A percentile compares a stretch with the other conserved stretches of the same genome.
Evolutionary conservation across 35 echinoderm and acorn worm genomes (phyloP).

Genomic region (Hemicentrotus pulcherrimus): DNA sequence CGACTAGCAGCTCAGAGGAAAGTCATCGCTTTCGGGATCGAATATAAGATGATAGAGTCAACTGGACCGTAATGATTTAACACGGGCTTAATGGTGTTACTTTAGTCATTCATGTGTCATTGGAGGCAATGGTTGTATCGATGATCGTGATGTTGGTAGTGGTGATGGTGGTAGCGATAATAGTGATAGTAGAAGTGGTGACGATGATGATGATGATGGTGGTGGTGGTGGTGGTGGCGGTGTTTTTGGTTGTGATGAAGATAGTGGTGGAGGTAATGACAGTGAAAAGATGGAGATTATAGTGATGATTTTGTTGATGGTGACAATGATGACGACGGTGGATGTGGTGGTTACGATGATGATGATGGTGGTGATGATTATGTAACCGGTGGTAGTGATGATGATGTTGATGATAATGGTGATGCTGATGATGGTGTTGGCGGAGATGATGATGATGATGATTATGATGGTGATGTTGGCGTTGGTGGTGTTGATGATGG

Average conservation of each 20-base stretch:
- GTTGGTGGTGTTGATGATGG: not conserved
- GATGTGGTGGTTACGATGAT: not conserved
- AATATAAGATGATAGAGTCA: not conserved
- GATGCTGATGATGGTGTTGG: not conserved
- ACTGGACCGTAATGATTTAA: not conserved
- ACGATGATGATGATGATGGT: too few relatives aligned
- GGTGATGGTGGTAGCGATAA: too few relatives aligned
- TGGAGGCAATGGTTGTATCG: not conserved
- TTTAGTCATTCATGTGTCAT: not conserved
- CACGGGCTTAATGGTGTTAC: not conserved
- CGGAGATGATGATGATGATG: not conserved
- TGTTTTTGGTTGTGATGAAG: not conserved
- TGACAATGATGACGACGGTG: not conserved
- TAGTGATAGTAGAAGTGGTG: too few relatives aligned
- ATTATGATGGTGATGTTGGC: not conserved
- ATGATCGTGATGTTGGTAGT: not conserved
- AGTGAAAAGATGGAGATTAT: not conserved
- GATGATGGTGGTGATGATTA: not conserved
- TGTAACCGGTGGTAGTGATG: not conserved
- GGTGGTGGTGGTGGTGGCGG: not conserved
- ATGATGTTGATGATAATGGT: not conserved
- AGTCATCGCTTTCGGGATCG: not conserved
- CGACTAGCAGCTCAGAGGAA: not conserved
- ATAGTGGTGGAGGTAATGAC: not conserved
- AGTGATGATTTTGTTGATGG: not conserved